A percentile compares a stretch with the other conserved stretches of the same genome.
Evolutionary conservation across 2,888 invertebrate species (phyloP).

Genomic region (Chouioia cunea): DNA sequence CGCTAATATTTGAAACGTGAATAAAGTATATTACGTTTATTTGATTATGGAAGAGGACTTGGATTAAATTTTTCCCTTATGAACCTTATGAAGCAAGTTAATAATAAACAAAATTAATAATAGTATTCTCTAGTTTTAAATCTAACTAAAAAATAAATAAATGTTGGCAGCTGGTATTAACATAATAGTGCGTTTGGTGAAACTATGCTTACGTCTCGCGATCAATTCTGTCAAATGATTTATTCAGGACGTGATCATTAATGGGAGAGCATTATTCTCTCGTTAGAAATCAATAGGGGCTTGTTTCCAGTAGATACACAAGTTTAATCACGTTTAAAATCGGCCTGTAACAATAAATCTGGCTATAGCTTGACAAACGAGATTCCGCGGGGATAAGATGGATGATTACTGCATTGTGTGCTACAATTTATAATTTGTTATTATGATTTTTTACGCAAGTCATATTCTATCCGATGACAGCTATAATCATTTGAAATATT

Average conservation of each 20-base stretch:
- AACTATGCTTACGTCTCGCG: conserved; percentile 42
- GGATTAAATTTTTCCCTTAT: background rate
- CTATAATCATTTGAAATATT: no score
- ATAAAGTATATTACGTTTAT: no score
- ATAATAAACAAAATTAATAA: conserved; percentile 5
- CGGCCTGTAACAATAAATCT: conserved; percentile 30
- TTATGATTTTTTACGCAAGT: background rate
- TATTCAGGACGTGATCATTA: conserved; percentile 66
- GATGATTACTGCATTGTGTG: background rate
- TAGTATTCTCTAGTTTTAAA: background rate
- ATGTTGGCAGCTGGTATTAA: background rate
- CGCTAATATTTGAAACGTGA: no score
- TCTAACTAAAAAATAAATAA: conserved; percentile 20
- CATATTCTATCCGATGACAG: no score
- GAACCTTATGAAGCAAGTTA: background rate
- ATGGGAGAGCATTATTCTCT: conserved; percentile 65
- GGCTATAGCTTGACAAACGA: background rate
- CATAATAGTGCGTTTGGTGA: no score
- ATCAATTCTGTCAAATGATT: conserved; percentile 66
- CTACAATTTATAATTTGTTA: background rate
- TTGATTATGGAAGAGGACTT: no score
- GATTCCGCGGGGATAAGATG: background rate
- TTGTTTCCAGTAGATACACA: conserved; percentile 15
- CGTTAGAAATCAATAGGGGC: conserved; percentile 63
- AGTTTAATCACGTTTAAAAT: conserved; percentile 38